Base-by-base conservation (phyloP, 2,797 vertebrate species). In the Amphiprion clarkii region DNA sequence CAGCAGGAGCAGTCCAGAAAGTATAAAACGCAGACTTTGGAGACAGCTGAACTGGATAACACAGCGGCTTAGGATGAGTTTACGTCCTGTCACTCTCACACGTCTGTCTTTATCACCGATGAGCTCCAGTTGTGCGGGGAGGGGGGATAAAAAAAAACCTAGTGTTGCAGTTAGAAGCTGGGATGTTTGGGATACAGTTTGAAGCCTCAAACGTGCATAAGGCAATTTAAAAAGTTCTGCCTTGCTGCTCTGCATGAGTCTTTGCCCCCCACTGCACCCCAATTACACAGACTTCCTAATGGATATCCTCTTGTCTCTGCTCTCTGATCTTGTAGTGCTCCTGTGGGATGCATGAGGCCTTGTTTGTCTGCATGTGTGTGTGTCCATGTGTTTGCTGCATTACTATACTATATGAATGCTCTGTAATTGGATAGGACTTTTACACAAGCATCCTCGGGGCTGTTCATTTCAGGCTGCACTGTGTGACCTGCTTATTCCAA, bases 201-300 rank as follows among this genome's bases (percentile, higher is more conserved):
- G 36, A n/a, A 56, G 6, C 59, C 40, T 39, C 21, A 59, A 71
- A 59, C n/a, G 40, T 55, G 31, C 16, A 17, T 42, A 42, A 27
- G 63, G 27, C 54, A 12, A 55, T 57, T 74, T 56, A 44, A 66
- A 81, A 81, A 64, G 0, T 83, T 81, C 39, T 33, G 31, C 48
- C 5, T 42, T 19, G 10, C 29, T 31, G 49, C 81, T 74, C 83
- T 74, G 76, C 72, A 31, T 65, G 78, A 83, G 75, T 13, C 51
- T 72, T 76, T 65, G 31, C 67, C 72, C 59, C 71, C 63, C 13
- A 79, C 70, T 70, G 70, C 70, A 71, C 59, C 80, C 83, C 74
- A 85, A 90, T 93, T 87, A 90, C 76, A 72, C 74, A 83, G 58
- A 89, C 89, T 90, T 94, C 92, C 92, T 89, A 79, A 72, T 91